Evolutionary conservation across 2,888 invertebrate species (phyloP).

Genomic region (Metallyticus violacea): DNA sequence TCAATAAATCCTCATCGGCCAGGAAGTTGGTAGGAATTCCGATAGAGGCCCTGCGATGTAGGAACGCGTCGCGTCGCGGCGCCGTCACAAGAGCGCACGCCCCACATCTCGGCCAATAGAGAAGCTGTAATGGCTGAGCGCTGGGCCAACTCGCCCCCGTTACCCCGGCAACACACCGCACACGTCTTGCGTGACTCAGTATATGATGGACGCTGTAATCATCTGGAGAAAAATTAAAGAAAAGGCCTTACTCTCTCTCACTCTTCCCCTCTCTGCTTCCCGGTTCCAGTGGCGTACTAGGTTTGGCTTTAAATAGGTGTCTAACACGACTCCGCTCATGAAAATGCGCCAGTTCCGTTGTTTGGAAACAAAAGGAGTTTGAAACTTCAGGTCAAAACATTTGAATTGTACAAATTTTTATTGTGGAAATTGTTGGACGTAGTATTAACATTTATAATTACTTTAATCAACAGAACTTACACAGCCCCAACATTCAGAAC

Average conservation of each 20-base stretch:
- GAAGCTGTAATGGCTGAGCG: constrained; percentile 19
- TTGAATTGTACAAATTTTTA: no score
- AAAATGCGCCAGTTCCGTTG: no score
- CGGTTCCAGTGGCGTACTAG: neutral
- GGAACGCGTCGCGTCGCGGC: neutral
- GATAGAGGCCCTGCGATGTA: constrained; percentile 3
- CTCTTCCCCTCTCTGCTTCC: neutral
- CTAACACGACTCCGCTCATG: neutral
- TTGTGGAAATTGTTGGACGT: no score
- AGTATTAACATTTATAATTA: no score
- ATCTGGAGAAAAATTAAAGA: neutral
- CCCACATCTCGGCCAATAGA: constrained; percentile 10
- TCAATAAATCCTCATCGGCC: neutral
- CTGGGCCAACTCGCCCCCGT: neutral
- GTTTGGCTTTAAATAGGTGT: neutral
- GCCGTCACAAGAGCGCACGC: neutral
- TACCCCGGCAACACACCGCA: constrained; percentile 5
- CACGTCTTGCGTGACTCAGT: neutral
- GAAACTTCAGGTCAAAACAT: no score
- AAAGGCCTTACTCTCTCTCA: neutral
- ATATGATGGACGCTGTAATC: neutral
- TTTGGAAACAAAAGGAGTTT: no score
- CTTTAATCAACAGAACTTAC: no score
- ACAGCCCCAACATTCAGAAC: no score
- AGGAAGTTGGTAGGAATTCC: neutral